Evolutionary conservation across 2,888 invertebrate species (phyloP), one percentile per base, ranked within the genome.

Genomic region (Leptogaster cylindrica): DNA sequence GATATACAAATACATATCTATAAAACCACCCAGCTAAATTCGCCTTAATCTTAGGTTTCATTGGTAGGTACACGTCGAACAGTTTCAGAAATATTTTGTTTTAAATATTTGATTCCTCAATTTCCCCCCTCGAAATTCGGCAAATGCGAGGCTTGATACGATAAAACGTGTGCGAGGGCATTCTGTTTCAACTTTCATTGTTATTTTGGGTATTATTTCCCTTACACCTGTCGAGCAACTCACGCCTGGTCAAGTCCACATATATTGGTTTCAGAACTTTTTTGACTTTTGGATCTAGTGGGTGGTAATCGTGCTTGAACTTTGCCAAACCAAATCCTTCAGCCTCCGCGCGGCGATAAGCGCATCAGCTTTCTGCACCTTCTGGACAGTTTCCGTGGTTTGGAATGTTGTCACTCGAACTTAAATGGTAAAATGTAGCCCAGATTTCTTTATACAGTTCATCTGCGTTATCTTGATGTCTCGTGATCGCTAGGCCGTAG

Each of bases 401-500:
- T 28, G 71, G 71, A 28, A 68, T 70, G 5, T 70, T 23, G 44
- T 67, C 50, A 2, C 64, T 70, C 3, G 71, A 70, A 51, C 67
- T n/a, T n/a, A n/a, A n/a, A n/a, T n/a, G n/a, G n/a, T n/a, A n/a
- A n/a, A n/a, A n/a, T n/a, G n/a, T n/a, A n/a, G n/a, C n/a, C n/a
- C n/a, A n/a, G n/a, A n/a, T n/a, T n/a, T 70, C 70, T 20, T 71
- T 68, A 5, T 71, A 31, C 72, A 74, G 72, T 31, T 69, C 69
- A 23, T 70, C 68, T 28, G 71, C 68, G 27, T 71, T 68, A 71
- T 74, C 70, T 14, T 51, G 69, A 67, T 75, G 39, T 33, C 71
- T 16, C 14, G 71, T 18, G 51, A 75, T 75, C n/a, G 74, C 73
- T 46, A 74, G 68, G 25, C 74, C 75, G 65, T 75, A 75, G 70